Evolutionary conservation across 2,888 invertebrate genomes (phyloP).

Genomic region (Spisula subtruncata): DNA sequence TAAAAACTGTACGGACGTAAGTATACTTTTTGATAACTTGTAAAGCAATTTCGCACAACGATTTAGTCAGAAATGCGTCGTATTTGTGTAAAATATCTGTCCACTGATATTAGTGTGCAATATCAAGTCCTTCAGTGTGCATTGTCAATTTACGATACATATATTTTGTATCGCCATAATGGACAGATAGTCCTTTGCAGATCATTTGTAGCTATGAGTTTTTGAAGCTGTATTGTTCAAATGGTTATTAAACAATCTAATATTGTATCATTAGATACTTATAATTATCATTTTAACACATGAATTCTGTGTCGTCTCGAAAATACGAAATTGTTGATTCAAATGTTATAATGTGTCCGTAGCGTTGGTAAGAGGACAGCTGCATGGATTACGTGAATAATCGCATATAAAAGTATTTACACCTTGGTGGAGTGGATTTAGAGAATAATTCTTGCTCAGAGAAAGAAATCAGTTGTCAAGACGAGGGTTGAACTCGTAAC

Average conservation of each 20-base stretch:
- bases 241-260: not conserved
- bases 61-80: too few species aligned
- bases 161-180: not conserved
- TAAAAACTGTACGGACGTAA: too few species aligned
- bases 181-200: not conserved
- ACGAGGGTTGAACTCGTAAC: too few species aligned
- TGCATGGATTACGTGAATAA: constrained; percentile 1
- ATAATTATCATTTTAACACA: not conserved
- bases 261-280: not conserved
- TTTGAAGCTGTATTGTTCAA: constrained; percentile 1
- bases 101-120: too few species aligned
- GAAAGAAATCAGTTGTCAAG: not conserved
- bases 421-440: not conserved
- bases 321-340: not conserved
- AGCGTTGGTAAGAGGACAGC: constrained; percentile 38
- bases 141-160: not conserved
- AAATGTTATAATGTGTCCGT: not conserved
- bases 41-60: too few species aligned
- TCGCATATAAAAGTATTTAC: not conserved
- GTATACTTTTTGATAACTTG: too few species aligned
- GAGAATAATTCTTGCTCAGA: not conserved
- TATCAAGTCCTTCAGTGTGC: not conserved
- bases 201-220: not conserved
- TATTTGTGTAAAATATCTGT: too few species aligned
- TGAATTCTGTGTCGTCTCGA: not conserved